phyloP scores from a whole-genome alignment of 2,797 vertebrate genomes.

The Hirundo rustica region DNA sequence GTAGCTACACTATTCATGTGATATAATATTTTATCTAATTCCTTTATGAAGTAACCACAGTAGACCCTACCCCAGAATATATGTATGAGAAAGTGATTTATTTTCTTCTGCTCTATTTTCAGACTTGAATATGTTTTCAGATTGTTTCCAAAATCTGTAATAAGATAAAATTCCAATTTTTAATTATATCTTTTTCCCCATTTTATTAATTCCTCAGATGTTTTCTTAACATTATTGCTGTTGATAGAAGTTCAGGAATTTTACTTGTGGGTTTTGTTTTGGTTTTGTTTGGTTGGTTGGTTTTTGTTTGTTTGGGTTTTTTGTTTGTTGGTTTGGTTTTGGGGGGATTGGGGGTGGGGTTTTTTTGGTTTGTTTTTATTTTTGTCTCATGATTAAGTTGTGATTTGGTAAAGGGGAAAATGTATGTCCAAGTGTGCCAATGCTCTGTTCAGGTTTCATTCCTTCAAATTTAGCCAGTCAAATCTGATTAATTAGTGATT shows the following conservation, averaged over 20 bases:
- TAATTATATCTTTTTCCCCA: fast-evolving
- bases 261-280: not conserved
- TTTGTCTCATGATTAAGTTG: not conserved
- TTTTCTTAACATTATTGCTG: not conserved
- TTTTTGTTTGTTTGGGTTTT: too few species aligned
- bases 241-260: not conserved
- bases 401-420: not conserved
- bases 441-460: not conserved
- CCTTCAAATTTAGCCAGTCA: not conserved
- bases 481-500: not conserved
- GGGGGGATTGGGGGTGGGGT: too few species aligned
- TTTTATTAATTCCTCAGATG: not conserved
- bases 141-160: not conserved
- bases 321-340: too few species aligned
- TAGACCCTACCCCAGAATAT: not conserved
- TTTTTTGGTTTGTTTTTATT: too few species aligned
- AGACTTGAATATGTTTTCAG: not conserved
- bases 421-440: not conserved
- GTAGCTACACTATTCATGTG: not conserved
- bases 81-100: not conserved
- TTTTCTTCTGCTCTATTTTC: not conserved
- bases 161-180: not conserved
- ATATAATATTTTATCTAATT: not conserved
- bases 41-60: not conserved
- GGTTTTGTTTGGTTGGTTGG: too few species aligned